Conservation (phyloP, 2,113 vertebrate species). For the Lepisosteus osseus region DNA sequence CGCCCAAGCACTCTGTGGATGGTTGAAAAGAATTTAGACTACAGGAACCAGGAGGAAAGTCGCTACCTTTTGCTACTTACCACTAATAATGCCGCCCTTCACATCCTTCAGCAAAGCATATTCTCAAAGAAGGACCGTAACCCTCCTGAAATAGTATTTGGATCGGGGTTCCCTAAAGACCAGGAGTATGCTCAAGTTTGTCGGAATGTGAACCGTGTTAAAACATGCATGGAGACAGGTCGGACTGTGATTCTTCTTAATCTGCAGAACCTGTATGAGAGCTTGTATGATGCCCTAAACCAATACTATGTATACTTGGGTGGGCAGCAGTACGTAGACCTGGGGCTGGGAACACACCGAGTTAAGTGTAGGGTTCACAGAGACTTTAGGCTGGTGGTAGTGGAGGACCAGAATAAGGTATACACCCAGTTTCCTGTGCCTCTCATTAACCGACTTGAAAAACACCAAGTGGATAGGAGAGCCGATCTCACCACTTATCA, state of each 20-base stretch:
- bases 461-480: constrained; percentile 68
- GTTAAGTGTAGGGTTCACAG: constrained; percentile 70
- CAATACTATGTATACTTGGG: constrained; percentile 71
- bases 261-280: constrained; percentile 75
- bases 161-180: constrained; percentile 74
- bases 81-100: constrained; percentile 68
- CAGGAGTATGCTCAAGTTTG: constrained; percentile 73
- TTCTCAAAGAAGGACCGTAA: constrained; percentile 47
- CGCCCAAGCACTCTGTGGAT: constrained; percentile 57
- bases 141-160: constrained; percentile 69
- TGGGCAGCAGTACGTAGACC: constrained; percentile 67
- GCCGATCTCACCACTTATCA: constrained; percentile 62
- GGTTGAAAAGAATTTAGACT: constrained; percentile 62
- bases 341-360: constrained; percentile 71
- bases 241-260: constrained; percentile 69
- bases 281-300: constrained; percentile 72
- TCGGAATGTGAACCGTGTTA: constrained; percentile 67
- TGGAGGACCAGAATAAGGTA: constrained; percentile 71
- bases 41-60: constrained; percentile 38
- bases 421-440: constrained; percentile 69
- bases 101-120: constrained; percentile 61
- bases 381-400: constrained; percentile 65
- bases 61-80: constrained; percentile 73
- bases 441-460: constrained; percentile 72
- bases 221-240: constrained; percentile 75